Evolutionary conservation across 2,888 invertebrate genomes (phyloP).

Genomic region (Pyrrhia umbra): DNA sequence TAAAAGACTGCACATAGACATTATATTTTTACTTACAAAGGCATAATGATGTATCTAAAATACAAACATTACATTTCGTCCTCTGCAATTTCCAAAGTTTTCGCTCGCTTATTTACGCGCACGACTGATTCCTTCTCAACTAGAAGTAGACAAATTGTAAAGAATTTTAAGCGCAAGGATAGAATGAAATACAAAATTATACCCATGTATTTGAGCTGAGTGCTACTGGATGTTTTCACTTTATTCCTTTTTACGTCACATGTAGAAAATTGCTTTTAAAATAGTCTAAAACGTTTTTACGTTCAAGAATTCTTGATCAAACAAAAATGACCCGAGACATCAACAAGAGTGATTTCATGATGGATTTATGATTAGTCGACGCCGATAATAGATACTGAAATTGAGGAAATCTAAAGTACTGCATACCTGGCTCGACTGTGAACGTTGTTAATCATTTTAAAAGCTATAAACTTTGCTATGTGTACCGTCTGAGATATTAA

Average conservation of each 20-base stretch:
- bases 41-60: slow-evolving; percentile 12
- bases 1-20: neutral
- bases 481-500: slow-evolving; percentile 9
- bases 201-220: slow-evolving; percentile 17
- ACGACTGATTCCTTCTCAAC: slow-evolving; percentile 28
- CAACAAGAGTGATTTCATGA: slow-evolving; percentile 33
- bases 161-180: slow-evolving; percentile 19
- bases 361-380: slow-evolving; percentile 37
- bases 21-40: neutral
- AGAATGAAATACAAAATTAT: slow-evolving; percentile 6
- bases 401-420: slow-evolving; percentile 21
- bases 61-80: slow-evolving; percentile 1
- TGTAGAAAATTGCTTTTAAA: slow-evolving; percentile 30
- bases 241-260: slow-evolving; percentile 29
- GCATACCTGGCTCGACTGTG: slow-evolving; percentile 10
- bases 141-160: slow-evolving; percentile 15
- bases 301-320: slow-evolving; percentile 30
- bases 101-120: slow-evolving; percentile 30
- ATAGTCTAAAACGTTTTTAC: slow-evolving; percentile 1
- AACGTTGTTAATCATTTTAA: slow-evolving; percentile 19
- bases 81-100: slow-evolving; percentile 18
- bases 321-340: slow-evolving; percentile 25
- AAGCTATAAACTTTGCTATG: slow-evolving; percentile 4
- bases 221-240: slow-evolving; percentile 25
- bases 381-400: slow-evolving; percentile 32